Evolutionary conservation across 2,113 vertebrate genomes (phyloP).

Genomic region (Bostrychus sinensis): DNA sequence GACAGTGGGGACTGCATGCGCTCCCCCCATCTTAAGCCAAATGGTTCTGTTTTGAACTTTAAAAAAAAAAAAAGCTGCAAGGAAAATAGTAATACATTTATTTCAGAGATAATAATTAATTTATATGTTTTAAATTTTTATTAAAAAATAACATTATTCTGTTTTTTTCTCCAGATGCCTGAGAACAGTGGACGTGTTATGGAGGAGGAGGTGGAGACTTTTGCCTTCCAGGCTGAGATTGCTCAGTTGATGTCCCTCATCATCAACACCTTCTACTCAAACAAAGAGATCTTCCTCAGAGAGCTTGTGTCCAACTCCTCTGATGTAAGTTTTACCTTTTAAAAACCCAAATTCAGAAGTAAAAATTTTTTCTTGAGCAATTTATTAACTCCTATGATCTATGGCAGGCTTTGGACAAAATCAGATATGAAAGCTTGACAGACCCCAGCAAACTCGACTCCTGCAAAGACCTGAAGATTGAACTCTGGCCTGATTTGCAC

Average conservation of each 20-base stretch:
- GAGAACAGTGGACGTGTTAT: constrained; percentile 59
- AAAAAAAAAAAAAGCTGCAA: background rate
- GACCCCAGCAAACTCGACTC: constrained; percentile 82
- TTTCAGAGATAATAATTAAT: too few relatives aligned
- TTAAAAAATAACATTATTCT: background rate
- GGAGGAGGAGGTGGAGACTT: constrained; percentile 77
- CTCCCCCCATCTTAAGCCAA: background rate
- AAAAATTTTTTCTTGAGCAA: background rate
- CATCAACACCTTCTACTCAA: constrained; percentile 87
- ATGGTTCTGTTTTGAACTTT: background rate
- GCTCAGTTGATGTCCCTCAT: constrained; percentile 87
- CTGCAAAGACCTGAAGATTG: constrained; percentile 84
- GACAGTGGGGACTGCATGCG: constrained; percentile 55
- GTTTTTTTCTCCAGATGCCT: constrained; percentile 64
- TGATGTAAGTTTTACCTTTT: constrained; percentile 73
- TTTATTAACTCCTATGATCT: constrained; percentile 56
- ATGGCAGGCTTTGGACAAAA: constrained; percentile 85
- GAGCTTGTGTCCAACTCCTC: constrained; percentile 86
- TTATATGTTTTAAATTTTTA: background rate
- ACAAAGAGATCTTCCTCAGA: constrained; percentile 86
- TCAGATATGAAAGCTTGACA: constrained; percentile 84
- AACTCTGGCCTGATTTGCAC: constrained; percentile 75
- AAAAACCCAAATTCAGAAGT: background rate
- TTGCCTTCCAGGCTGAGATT: constrained; percentile 87
- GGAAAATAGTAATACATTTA: background rate